These are phyloP conservation scores for Vesta saturnalis DNA, from an alignment of 2,888 invertebrate species.

Conservation along the genomic window DNA sequence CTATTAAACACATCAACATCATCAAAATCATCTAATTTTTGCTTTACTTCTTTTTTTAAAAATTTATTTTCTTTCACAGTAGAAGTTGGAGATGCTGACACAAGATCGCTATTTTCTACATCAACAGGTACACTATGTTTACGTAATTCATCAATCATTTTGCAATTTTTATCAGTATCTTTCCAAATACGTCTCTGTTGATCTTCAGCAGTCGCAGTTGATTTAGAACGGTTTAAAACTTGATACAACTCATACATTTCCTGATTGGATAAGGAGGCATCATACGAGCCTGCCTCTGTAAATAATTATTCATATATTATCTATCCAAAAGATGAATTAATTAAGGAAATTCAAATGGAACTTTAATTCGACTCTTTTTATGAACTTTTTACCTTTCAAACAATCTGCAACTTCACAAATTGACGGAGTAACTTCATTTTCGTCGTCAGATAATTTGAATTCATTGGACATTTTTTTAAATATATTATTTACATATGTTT, in stretches of 20 bases:
- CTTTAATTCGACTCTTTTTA: background rate
- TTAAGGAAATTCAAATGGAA: background rate
- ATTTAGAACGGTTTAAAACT: slow-evolving; percentile 41
- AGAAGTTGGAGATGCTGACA: background rate
- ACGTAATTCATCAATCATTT: slow-evolving; percentile 15
- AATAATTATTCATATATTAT: background rate
- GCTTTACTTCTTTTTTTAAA: background rate
- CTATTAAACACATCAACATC: slow-evolving; percentile 34
- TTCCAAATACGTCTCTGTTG: slow-evolving; percentile 31
- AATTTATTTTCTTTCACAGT: background rate
- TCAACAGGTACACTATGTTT: slow-evolving; percentile 16
- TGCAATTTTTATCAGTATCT: slow-evolving; percentile 22
- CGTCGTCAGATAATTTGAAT: background rate
- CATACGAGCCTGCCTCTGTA: slow-evolving; percentile 41
- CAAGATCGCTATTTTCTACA: background rate
- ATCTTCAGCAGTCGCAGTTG: slow-evolving; percentile 38
- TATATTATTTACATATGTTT: too few relatives aligned
- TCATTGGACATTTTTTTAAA: background rate
- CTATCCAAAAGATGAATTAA: background rate
- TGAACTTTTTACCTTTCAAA: background rate
- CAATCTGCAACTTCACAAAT: background rate
- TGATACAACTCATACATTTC: slow-evolving; percentile 40
- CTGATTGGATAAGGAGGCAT: slow-evolving; percentile 34
- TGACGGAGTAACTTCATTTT: background rate
- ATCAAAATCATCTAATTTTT: slow-evolving; percentile 1